Evolutionary conservation across 2,797 vertebrate species (phyloP), one percentile per base, ranked within the genome.

Genomic region (Rhinatrema bivittatum): DNA sequence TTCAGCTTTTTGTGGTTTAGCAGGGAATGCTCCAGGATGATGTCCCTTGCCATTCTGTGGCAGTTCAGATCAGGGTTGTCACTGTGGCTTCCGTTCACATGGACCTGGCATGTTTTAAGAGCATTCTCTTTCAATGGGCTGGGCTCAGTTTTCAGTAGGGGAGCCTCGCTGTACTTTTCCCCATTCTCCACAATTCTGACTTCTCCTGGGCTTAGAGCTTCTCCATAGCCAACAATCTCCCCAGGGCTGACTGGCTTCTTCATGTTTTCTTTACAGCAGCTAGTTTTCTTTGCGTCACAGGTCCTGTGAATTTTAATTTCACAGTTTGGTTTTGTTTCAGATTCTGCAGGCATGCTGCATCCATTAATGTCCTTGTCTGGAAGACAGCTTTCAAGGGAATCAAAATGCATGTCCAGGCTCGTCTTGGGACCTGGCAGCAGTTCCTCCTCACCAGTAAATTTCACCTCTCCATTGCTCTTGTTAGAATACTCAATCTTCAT

Each of bases 221-320:
- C 60, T 43, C 40, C 72, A 52, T 78, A 71, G 39, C 56, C 49
- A 56, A 60, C 53, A 55, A 60, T 56, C 19, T 73, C 78, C 24
- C 61, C 76, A 46, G 68, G 64, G 63, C 65, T 63, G 31, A 51
- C 16, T 15, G 48, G 58, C 53, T 70, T 72, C 32, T 52, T 62
- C n/a, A 75, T 56, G 53, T 82, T 84, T 56, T 84, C 80, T 61
- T 80, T 82, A 45, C n/a, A 79, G 45, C 39, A 76, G 33, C 23
- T 47, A 48, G 35, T 5, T 52, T 50, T 66, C 58, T 58, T 68
- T 15, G 57, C 38, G 34, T 70, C 51, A 7, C 42, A 70, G n/a
- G 57, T 36, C 35, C 50, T 16, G 5, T 46, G 50, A 15, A 52
- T 52, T 62, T 72, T 77, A 32, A 55, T 57, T 62, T 77, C 76